phyloP scores from a whole-genome alignment of 2,113 vertebrate species.

The Aphyosemion australe region DNA sequence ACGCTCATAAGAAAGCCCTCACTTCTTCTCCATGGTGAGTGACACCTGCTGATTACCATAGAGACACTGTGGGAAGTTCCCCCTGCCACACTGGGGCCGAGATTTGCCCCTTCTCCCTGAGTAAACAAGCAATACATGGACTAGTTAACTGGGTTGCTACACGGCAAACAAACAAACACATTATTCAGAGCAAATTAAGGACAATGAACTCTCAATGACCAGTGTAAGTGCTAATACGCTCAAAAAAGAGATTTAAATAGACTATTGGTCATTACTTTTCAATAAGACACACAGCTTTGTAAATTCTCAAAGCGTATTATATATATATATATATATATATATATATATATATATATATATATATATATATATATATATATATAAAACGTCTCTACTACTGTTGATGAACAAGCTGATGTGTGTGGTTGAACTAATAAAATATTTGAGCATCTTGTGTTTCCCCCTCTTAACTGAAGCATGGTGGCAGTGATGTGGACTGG shows the following conservation, averaged over 20 bases:
- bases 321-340: too few relatives aligned
- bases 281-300: conserved; percentile 10
- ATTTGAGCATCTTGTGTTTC: neutral
- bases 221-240: conserved; percentile 29
- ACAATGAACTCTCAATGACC: conserved; percentile 62
- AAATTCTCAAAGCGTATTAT: neutral
- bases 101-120: conserved; percentile 72
- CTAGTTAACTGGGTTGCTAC: conserved; percentile 82
- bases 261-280: neutral
- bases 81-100: conserved; percentile 74
- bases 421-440: too few relatives aligned
- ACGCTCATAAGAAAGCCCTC: conserved; percentile 87
- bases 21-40: conserved; percentile 84
- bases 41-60: conserved; percentile 96
- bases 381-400: neutral
- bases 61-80: conserved; percentile 83
- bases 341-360: too few relatives aligned
- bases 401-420: neutral
- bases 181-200: conserved; percentile 71
- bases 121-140: conserved; percentile 81
- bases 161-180: conserved; percentile 79
- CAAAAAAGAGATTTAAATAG: conserved; percentile 4
- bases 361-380: too few relatives aligned
- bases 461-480: conserved; percentile 49
- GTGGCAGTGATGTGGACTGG: conserved; percentile 66